phyloP scores from a whole-genome alignment of 2,113 vertebrate genomes.

The Falcunculus frontatus region DNA sequence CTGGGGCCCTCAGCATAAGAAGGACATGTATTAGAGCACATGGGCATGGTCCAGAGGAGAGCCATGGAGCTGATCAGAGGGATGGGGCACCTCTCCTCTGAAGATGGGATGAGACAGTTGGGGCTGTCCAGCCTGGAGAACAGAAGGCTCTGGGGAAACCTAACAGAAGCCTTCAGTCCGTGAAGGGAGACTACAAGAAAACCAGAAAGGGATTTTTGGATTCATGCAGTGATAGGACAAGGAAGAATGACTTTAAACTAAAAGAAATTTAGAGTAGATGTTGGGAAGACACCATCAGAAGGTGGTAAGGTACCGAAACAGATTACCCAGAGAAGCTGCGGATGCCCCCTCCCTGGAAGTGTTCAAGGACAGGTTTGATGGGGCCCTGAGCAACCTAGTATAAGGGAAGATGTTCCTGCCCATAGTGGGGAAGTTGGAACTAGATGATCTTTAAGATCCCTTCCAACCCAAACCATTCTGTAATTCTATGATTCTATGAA shows the following conservation, averaged over 20 bases:
- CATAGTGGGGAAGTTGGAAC: background rate
- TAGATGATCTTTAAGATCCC: background rate
- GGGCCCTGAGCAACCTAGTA: background rate
- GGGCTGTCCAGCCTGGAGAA: background rate
- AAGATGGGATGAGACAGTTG: background rate
- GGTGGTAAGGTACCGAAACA: background rate
- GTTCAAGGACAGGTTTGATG: background rate
- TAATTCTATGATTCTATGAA: background rate
- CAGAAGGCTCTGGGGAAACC: background rate
- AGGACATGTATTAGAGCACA: fast-evolving
- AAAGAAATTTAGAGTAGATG: background rate
- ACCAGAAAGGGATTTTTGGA: background rate
- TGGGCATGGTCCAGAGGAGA: background rate
- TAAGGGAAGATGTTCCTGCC: background rate
- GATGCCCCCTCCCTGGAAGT: background rate
- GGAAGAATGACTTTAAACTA: background rate
- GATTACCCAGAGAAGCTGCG: background rate
- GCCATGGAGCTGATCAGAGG: background rate
- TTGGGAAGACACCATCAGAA: background rate
- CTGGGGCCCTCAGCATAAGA: background rate
- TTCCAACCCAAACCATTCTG: background rate
- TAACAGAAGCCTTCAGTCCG: fast-evolving
- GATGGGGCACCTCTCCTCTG: background rate
- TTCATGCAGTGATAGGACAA: too few species aligned
- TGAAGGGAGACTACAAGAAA: background rate